Evolutionary conservation across 2,797 vertebrate species (phyloP), one percentile per base, ranked within the genome.

Genomic region (Diplodus puntazzo): DNA sequence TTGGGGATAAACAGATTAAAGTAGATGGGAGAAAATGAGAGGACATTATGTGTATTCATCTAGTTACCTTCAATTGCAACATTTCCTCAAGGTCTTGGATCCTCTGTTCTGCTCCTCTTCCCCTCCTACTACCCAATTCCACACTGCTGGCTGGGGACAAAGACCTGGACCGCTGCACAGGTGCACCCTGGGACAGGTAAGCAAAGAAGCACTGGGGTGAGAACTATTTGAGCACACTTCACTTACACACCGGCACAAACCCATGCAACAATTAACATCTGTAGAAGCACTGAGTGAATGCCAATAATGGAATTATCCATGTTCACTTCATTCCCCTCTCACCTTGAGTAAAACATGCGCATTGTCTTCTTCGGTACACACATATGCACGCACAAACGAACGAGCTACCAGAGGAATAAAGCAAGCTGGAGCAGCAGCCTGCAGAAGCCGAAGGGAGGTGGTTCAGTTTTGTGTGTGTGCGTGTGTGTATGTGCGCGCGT

Each of bases 161-260:
- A 94, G 98, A 98, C 95, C 97, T 96, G 96, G 97, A 97, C 92
- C 91, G 93, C 94, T 97, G 97, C 95, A 96, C 96, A 96, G 96
- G 94, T 96, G 96, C 93, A 93, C 93, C 94, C 98, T 98, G 82
- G 95, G 96, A 96, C 93, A 79, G 63, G 75, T 55, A 80, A 77
- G 88, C 75, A 87, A 66, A 83, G 82, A 96, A 95, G 94, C 81
- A 94, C 94, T 94, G 94, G 94, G 95, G 55, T 89, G 84, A 95
- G 95, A 94, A 94, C 43, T 34, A 45, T 94, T 95, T 95, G 94
- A 96, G 94, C 93, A 95, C 94, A 94, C 93, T 94, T 95, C 92
- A 96, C 95, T 93, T 95, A 94, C 95, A 73, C 95, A 94, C 95
- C 94, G 94, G 95, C 95, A 95, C 94, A 96, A 95, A 95, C 94